Conservation (phyloP, 2,113 vertebrate species). For the Corvus cornix region DNA sequence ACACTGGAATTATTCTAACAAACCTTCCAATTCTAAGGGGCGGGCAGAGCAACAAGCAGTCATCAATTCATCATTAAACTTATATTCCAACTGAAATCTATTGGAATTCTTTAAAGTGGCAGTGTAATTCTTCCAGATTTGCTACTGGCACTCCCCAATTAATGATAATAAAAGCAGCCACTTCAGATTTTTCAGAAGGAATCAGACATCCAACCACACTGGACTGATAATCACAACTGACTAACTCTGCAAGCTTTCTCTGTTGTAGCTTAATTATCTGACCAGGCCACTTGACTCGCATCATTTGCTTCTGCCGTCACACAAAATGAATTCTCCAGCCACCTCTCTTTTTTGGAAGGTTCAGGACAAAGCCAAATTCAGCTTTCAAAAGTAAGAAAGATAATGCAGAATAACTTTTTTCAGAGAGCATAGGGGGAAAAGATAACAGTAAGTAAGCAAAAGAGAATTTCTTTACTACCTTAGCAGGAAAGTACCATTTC, state of each 20-base stretch:
- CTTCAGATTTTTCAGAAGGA: background rate
- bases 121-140: conserved; percentile 1
- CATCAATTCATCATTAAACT: background rate
- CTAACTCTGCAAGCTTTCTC: background rate
- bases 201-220: background rate
- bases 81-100: background rate
- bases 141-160: background rate
- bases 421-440: background rate
- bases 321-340: conserved; percentile 26
- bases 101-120: background rate
- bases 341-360: background rate
- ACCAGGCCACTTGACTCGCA: conserved; percentile 44
- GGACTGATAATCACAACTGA: conserved; percentile 31
- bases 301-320: conserved; percentile 39
- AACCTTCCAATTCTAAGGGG: background rate
- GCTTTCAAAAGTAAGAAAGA: background rate
- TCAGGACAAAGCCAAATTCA: background rate
- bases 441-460: background rate
- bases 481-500: background rate
- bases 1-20: background rate
- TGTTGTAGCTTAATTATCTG: conserved; percentile 54
- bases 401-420: background rate
- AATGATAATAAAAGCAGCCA: conserved; percentile 24
- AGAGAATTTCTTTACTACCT: background rate
- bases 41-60: background rate